Evolutionary conservation across 2,113 vertebrate species (phyloP).

Genomic region (Calidris pygmaea): DNA sequence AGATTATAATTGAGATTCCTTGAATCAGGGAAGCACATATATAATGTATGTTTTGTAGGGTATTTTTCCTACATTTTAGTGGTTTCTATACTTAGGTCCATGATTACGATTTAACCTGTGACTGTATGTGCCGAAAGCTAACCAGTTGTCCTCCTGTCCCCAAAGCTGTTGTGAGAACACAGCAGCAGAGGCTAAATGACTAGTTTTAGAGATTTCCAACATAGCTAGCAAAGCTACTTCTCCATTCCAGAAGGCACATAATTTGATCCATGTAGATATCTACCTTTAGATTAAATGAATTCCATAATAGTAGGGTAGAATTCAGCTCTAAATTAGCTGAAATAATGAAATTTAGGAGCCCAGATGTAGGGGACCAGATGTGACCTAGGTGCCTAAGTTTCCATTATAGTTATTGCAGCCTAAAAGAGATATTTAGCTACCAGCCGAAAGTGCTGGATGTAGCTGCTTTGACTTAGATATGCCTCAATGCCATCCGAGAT

Average conservation of each 20-base stretch:
- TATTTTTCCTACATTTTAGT: not conserved
- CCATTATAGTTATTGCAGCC: not conserved
- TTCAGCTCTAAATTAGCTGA: not conserved
- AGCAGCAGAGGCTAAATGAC: not conserved
- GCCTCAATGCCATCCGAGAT: not conserved
- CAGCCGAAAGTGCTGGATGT: not conserved
- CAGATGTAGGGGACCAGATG: not conserved
- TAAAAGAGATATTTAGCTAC: not conserved
- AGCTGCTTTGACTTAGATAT: not conserved
- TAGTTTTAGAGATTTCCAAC: not conserved
- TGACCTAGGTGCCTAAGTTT: not conserved
- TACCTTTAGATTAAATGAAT: not conserved
- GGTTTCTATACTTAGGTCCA: not conserved
- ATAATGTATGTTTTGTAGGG: not conserved
- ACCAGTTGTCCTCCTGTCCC: not conserved
- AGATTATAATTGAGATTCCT: not conserved
- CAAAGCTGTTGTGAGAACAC: not conserved
- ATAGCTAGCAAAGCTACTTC: not conserved
- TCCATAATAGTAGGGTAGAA: not conserved
- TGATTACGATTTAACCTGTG: not conserved
- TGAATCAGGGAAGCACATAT: not conserved
- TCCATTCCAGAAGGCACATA: not conserved
- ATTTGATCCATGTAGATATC: not conserved
- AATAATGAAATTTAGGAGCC: not conserved
- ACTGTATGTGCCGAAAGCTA: not conserved